Evolutionary conservation across 2,113 vertebrate genomes (phyloP), one percentile per base, ranked within the genome.

Genomic region (Damaliscus lunatus): DNA sequence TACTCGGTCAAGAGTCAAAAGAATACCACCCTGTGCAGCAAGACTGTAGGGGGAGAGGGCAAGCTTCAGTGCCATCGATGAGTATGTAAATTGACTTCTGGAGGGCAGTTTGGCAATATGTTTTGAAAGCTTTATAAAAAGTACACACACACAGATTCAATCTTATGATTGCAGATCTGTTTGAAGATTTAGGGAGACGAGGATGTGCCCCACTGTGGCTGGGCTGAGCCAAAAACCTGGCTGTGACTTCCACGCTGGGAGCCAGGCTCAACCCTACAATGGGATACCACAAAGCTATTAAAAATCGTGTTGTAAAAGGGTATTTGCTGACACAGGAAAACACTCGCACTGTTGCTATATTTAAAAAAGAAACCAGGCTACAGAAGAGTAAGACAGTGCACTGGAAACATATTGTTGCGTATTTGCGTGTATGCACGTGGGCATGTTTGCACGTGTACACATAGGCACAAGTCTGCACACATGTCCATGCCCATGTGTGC

Each of bases 281-380:
- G 43, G 74, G 40, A 90, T 1, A 92, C 94, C 82, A 78, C 1
- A 13, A 78, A 86, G 77, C 88, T 93, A 71, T 53, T 48, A 84
- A 84, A 88, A 48, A 46, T 15, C 8, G 0, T 5, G 50, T 27
- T 7, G 8, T 57, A 67, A 93, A 88, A 85, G 46, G 88, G 1
- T 59, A 90, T 74, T 48, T 97, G 87, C 25, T 92, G 96, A 82
- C 92, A 78, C 1, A 27, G 71, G 83, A 80, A 96, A 94, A 83
- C 82, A 78, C 53, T 95, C 9, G 16, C 3, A 57, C 46, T 21
- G 74, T 7, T 85, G 90, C 33, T 53, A 64, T 74, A 78, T 88
- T 90, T 9, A 1, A 78, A 12, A 91, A 7, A 11, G 78, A 74
- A 85, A 17, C 1, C 33, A 55, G 62, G 40, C 91, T 67, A 87